Conservation (phyloP, 2,888 invertebrate genomes). For the Sialis lutaria region DNA sequence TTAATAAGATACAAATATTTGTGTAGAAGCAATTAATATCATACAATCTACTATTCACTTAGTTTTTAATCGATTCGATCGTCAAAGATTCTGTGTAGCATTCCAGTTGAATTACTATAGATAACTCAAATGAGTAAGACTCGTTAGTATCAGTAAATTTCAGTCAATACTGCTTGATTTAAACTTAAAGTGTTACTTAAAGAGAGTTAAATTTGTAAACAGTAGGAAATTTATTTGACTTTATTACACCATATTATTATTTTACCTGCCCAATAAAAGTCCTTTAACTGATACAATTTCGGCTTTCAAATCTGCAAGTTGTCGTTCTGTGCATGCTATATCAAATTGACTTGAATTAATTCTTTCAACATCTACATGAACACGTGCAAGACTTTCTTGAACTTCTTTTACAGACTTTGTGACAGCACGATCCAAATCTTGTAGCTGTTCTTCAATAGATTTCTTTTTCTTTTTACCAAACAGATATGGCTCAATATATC, state of each 20-base stretch:
- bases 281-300: constrained; percentile 59
- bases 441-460: constrained; percentile 44
- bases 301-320: constrained; percentile 45
- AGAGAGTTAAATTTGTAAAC: no score
- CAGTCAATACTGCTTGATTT: no score
- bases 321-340: constrained; percentile 31
- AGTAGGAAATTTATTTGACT: no score
- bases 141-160: no score
- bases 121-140: no score
- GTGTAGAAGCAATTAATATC: background rate
- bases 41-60: no score
- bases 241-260: constrained; percentile 9
- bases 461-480: constrained; percentile 51
- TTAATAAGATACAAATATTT: constrained; percentile 2
- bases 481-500: constrained; percentile 40
- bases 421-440: constrained; percentile 48
- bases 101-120: no score
- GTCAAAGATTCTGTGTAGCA: no score
- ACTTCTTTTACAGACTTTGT: constrained; percentile 38
- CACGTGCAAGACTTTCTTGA: constrained; percentile 42
- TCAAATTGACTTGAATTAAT: constrained; percentile 25
- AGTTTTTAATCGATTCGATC: no score
- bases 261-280: constrained; percentile 47
- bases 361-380: constrained; percentile 45
- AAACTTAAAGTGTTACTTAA: no score